These are phyloP conservation scores for Centropus bengalensis DNA, from an alignment of 2,113 vertebrate species.

Conservation along the genomic window DNA sequence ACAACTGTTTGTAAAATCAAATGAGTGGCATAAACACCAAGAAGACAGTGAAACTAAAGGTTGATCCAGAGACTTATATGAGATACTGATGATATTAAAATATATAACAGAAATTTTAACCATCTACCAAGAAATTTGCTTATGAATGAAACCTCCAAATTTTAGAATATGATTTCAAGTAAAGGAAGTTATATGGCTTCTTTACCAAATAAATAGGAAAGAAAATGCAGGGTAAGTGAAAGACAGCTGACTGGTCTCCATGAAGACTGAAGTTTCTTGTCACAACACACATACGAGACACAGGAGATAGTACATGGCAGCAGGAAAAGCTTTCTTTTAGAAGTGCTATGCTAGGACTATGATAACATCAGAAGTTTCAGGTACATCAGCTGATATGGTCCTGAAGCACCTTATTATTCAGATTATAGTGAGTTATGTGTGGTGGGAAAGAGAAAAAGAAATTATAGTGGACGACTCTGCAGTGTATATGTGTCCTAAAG, in stretches of 20 bases:
- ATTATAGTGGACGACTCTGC: not conserved
- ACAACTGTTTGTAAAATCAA: not conserved
- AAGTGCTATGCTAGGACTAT: not conserved
- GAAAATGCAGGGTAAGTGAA: not conserved
- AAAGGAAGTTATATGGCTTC: not conserved
- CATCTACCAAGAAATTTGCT: not conserved
- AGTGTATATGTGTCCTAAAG: not conserved
- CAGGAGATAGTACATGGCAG: fast-evolving
- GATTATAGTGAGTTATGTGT: not conserved
- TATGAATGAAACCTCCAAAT: not conserved
- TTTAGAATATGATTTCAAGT: not conserved
- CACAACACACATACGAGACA: not conserved
- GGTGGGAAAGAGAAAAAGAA: not conserved
- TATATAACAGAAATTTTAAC: not conserved
- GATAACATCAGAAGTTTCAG: not conserved
- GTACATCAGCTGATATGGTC: not conserved
- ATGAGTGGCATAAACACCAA: not conserved
- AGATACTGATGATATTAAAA: not conserved
- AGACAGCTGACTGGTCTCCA: not conserved
- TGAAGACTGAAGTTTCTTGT: not conserved
- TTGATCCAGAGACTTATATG: not conserved
- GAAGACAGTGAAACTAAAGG: not conserved
- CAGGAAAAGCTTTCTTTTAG: not conserved
- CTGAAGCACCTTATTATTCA: not conserved
- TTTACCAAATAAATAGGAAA: not conserved